Base-by-base conservation (phyloP, 2,888 invertebrate genomes). In the Andrena dorsata region DNA sequence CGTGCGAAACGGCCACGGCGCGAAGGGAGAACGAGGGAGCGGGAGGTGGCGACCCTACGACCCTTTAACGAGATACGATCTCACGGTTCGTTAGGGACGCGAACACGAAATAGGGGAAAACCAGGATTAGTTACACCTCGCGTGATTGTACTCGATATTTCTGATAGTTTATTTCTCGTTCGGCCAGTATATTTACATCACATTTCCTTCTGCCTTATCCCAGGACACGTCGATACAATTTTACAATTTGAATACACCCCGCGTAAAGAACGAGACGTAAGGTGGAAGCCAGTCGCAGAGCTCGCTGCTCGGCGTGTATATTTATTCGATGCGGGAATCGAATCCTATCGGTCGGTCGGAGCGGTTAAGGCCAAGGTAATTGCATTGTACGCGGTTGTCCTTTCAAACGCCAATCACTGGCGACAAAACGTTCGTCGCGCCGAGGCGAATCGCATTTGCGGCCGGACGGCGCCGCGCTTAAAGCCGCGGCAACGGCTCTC, bases 371-470 rank as follows among this genome's bases (percentile, higher is more conserved):
- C 89, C 91, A 88, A 91, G 93, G 93, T 93, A 93, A 93, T 93
- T 93, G 93, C 93, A 93, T 93, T 93, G 93, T 93, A 92, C 92
- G 92, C 91, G 90, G 92, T 91, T 92, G 92, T 92, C 92, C 93
- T 93, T 93, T 93, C 92, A 93, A 91, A 93, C 89, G 93, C 93
- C 93, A 93, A 93, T 93, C 93, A 93, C 92, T 88, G 84, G 91
- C 92, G 93, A 93, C 93, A 93, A 93, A 93, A 93, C 91, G 93
- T 90, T 93, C 92, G 92, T 93, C 93, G 90, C 92, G 89, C 90
- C 92, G 90, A 82, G 88, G 89, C 88, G 90, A 91, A 91, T 90
- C 91, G 90, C 88, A 74, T 86, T 87, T 85, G 86, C 84, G 83
- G 81, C 87, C 66, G 83, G 70, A 73, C 82, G 83, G 83, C 84